A percentile compares a stretch with the other conserved stretches of the same genome.
phyloP scores from a whole-genome alignment of 2,888 invertebrate species.

The Mesorhabditis sp. region DNA sequence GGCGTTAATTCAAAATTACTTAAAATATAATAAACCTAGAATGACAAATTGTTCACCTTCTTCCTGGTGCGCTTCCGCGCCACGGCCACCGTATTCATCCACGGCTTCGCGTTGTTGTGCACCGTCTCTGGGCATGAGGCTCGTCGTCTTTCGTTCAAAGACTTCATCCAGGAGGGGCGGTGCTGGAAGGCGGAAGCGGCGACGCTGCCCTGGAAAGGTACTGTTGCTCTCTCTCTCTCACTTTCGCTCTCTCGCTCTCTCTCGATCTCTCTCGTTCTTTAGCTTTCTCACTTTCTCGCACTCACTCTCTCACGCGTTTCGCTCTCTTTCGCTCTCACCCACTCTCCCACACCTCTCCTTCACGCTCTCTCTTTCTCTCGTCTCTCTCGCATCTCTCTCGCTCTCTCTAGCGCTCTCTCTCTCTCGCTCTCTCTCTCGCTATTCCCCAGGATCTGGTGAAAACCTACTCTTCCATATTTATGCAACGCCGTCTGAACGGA shows the following conservation, averaged over 20 bases:
- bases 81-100: constrained; percentile 14
- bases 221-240: not conserved
- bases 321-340: too few relatives aligned
- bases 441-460: too few relatives aligned
- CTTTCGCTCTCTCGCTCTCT: too few relatives aligned
- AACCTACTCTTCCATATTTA: not conserved
- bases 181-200: not conserved
- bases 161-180: not conserved
- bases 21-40: not conserved
- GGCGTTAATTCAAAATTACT: too few relatives aligned
- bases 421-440: too few relatives aligned
- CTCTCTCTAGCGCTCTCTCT: too few relatives aligned
- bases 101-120: constrained; percentile 8
- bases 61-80: constrained; percentile 16
- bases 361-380: too few relatives aligned
- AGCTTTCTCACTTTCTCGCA: too few relatives aligned
- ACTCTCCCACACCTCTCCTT: too few relatives aligned
- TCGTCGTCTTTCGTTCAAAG: not conserved
- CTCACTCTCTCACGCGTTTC: too few relatives aligned
- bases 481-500: not conserved
- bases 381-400: too few relatives aligned
- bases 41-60: constrained; percentile 7
- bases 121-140: not conserved
- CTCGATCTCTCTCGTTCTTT: too few relatives aligned
- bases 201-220: not conserved